Conservation (phyloP, 2,113 vertebrate species). For the Smithornis capensis region DNA sequence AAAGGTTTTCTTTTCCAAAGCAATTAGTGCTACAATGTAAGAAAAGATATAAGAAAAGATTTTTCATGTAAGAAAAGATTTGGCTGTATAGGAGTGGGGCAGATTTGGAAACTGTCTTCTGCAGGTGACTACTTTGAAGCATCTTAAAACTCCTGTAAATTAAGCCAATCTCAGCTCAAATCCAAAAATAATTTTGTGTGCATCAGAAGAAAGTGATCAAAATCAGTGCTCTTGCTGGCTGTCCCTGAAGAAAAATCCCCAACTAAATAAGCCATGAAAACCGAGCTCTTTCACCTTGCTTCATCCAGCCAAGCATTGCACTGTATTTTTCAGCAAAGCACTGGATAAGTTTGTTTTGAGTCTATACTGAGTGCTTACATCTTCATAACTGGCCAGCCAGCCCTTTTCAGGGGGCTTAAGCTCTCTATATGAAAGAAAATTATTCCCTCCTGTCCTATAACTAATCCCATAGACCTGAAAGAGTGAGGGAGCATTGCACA, state of each 20-base stretch:
- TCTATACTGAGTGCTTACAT: not conserved
- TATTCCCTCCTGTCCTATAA: not conserved
- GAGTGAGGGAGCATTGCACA: not conserved
- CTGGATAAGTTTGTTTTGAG: not conserved
- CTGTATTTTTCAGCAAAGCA: not conserved
- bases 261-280: conserved; percentile 37
- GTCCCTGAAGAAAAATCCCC: conserved; percentile 15
- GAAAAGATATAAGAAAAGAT: not conserved
- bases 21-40: not conserved
- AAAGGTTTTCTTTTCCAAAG: not conserved
- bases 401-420: not conserved
- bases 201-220: conserved; percentile 2
- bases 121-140: not conserved
- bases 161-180: not conserved
- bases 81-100: not conserved
- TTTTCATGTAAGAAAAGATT: not conserved
- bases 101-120: not conserved
- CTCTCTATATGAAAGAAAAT: not conserved
- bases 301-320: conserved; percentile 1
- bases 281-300: not conserved
- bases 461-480: not conserved
- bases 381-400: conserved; percentile 24
- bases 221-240: not conserved
- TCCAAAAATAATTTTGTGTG: not conserved
- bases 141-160: not conserved